A percentile compares a stretch with the other conserved stretches of the same genome.
Conservation (phyloP, 1,140 invertebrate genomes). For the Heterodera schachtii region DNA sequence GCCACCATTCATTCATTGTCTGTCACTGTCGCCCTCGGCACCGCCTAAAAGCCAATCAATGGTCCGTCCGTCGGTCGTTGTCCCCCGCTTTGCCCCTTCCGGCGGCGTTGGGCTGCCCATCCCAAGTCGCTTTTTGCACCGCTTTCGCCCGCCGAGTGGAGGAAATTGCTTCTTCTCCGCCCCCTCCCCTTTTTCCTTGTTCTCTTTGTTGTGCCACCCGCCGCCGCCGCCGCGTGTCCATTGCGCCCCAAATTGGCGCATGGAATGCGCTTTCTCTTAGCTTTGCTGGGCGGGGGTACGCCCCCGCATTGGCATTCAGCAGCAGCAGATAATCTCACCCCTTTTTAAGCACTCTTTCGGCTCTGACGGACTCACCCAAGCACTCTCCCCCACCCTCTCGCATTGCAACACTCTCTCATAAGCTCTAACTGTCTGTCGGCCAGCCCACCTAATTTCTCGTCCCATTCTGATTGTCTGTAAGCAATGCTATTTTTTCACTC, state of each 20-base stretch:
- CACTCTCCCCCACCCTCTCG: background rate
- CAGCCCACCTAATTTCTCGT: background rate
- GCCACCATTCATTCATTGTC: too few relatives aligned
- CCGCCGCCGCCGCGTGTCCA: background rate
- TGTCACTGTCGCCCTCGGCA: too few relatives aligned
- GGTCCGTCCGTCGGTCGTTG: background rate
- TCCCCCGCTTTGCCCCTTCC: background rate
- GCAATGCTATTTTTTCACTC: background rate
- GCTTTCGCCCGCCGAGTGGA: background rate
- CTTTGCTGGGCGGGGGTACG: background rate
- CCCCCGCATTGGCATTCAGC: background rate
- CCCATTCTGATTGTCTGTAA: background rate
- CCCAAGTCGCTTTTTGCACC: background rate
- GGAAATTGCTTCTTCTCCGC: too few relatives aligned
- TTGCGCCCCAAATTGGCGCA: constrained; percentile 8
- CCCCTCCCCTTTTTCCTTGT: background rate
- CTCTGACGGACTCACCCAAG: too few relatives aligned
- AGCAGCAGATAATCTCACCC: background rate
- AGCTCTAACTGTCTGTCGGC: background rate
- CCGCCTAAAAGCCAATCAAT: too few relatives aligned
- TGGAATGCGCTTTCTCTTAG: constrained; percentile 5
- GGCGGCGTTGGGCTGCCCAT: background rate
- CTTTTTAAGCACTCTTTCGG: too few relatives aligned
- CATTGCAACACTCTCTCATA: background rate
- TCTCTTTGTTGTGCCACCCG: background rate